phyloP scores from a whole-genome alignment of 2,888 invertebrate genomes.

The Nemotelus pantherinus region DNA sequence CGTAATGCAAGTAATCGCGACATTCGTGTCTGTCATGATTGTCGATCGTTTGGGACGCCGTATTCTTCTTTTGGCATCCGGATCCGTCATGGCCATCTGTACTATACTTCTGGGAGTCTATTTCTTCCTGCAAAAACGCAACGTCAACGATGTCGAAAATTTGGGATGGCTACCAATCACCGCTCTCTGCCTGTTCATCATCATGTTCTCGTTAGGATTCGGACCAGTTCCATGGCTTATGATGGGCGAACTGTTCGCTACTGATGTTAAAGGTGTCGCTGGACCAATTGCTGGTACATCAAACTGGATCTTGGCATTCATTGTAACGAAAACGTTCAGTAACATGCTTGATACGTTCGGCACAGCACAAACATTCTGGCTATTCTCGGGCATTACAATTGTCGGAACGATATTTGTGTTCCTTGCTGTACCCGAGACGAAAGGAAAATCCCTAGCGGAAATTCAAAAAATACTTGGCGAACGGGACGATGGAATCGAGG shows the following conservation, averaged over 20 bases:
- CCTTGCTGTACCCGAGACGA: conserved; percentile 70
- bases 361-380: conserved; percentile 75
- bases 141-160: conserved; percentile 63
- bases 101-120: conserved; percentile 77
- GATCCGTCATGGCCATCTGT: conserved; percentile 75
- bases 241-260: conserved; percentile 82
- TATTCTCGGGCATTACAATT: conserved; percentile 75
- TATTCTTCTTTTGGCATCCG: conserved; percentile 77
- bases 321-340: conserved; percentile 79
- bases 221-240: conserved; percentile 86
- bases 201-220: conserved; percentile 84
- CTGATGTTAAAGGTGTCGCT: conserved; percentile 80
- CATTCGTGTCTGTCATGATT: conserved; percentile 77
- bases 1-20: conserved; percentile 76
- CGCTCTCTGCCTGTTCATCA: conserved; percentile 78
- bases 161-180: conserved; percentile 80
- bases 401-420: conserved; percentile 75
- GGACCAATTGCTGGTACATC: conserved; percentile 81
- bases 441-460: conserved; percentile 64
- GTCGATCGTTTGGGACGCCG: conserved; percentile 85
- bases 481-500: conserved; percentile 2
- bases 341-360: conserved; percentile 70
- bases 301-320: conserved; percentile 84
- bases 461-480: conserved; percentile 60
- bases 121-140: conserved; percentile 67